Conservation (phyloP, 2,888 invertebrate species). For the Cotesia congregata region DNA sequence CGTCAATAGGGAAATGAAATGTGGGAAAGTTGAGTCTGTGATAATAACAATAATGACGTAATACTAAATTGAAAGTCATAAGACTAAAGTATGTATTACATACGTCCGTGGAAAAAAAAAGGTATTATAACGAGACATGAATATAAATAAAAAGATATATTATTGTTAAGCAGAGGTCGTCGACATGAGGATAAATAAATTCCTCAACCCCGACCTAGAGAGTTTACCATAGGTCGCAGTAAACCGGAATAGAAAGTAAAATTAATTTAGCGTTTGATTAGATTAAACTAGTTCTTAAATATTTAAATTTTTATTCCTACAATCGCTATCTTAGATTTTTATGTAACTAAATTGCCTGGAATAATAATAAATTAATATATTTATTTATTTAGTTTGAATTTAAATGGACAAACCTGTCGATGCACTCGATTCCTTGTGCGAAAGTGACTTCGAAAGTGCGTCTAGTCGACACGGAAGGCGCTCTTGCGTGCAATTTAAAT, state of each 20-base stretch:
- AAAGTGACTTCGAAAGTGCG: slow-evolving; percentile 44
- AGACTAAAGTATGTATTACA: slow-evolving; percentile 5
- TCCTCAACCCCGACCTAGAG: slow-evolving; percentile 52
- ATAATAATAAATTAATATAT: not conserved
- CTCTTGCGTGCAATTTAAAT: slow-evolving; percentile 28
- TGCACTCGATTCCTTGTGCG: slow-evolving; percentile 31
- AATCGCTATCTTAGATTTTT: too few relatives aligned
- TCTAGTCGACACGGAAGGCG: slow-evolving; percentile 30
- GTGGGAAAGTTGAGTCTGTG: slow-evolving; percentile 12
- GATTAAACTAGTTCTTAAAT: slow-evolving; percentile 2
- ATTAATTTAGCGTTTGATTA: slow-evolving; percentile 12
- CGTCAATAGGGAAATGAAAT: slow-evolving; percentile 15
- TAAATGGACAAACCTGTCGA: slow-evolving; percentile 20
- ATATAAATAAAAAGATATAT: slow-evolving; percentile 16
- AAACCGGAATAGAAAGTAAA: slow-evolving; percentile 38
- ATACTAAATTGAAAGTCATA: slow-evolving; percentile 6
- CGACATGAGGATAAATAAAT: slow-evolving; percentile 33
- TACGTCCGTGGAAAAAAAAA: not conserved
- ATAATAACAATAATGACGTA: slow-evolving; percentile 11
- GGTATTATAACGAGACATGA: not conserved
- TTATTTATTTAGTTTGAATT: not conserved
- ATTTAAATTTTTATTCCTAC: not conserved
- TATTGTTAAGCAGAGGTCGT: slow-evolving; percentile 34
- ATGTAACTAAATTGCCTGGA: not conserved
- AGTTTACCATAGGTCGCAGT: slow-evolving; percentile 46